Percentiles rank a stretch among this genome's conserved stretches.
phyloP scores from a whole-genome alignment of 2,888 invertebrate species.

The Pomacea canaliculata region DNA sequence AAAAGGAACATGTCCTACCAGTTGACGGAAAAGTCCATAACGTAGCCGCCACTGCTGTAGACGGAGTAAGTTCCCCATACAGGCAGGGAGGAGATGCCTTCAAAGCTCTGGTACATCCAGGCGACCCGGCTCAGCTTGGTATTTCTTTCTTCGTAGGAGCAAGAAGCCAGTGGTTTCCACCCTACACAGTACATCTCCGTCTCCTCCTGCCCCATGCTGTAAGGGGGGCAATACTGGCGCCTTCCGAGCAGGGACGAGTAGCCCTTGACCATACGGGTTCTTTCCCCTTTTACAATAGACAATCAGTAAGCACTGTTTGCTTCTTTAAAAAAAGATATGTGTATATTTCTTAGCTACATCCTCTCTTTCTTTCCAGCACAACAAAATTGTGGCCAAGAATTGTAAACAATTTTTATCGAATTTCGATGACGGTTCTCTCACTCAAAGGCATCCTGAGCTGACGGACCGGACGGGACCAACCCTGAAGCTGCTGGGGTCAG shows the following conservation, averaged over 20 bases:
- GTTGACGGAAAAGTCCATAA: conserved; percentile 38
- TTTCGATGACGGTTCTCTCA: conserved; percentile 1
- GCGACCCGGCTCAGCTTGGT: conserved; percentile 33
- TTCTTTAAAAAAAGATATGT: too few species aligned
- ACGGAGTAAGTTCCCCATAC: conserved; percentile 39
- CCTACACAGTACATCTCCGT: conserved; percentile 34
- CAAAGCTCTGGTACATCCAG: conserved; percentile 38
- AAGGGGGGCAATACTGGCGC: conserved; percentile 17
- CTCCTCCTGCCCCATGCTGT: conserved; percentile 36
- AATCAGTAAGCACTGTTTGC: too few species aligned
- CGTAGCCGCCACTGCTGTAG: conserved; percentile 51
- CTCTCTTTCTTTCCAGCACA: too few species aligned
- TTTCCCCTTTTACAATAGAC: too few species aligned
- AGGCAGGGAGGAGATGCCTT: conserved; percentile 38
- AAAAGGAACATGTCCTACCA: background rate
- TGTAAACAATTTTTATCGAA: too few species aligned
- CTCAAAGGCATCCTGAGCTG: conserved; percentile 47
- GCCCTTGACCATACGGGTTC: too few species aligned
- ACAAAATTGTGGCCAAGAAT: too few species aligned
- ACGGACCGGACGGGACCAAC: conserved; percentile 56
- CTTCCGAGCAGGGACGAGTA: too few species aligned
- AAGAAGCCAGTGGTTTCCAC: conserved; percentile 33
- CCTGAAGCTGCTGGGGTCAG: conserved; percentile 44
- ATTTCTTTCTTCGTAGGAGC: conserved; percentile 21
- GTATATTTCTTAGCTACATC: too few species aligned